These are phyloP conservation scores for Melopsittacus undulatus DNA, from an alignment of 2,797 vertebrate species.

Conservation along the genomic window DNA sequence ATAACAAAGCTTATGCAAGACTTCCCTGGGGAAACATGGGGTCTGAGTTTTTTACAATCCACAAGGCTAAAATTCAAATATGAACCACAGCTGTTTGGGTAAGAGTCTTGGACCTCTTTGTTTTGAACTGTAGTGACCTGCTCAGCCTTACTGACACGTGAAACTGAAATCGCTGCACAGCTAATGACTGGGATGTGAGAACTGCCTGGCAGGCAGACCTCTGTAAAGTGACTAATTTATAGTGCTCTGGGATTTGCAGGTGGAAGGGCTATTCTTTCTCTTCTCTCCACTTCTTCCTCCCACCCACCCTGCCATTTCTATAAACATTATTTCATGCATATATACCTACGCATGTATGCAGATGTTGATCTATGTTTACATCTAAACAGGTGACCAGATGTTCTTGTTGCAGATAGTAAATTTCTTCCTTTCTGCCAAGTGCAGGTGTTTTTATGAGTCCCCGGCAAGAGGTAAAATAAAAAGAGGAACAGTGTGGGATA, in stretches of 20 bases:
- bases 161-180: neutral
- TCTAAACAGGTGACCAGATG: neutral
- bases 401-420: neutral
- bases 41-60: slow-evolving; percentile 66
- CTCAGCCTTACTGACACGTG: slow-evolving; percentile 19
- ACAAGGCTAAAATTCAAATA: slow-evolving; percentile 68
- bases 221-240: neutral
- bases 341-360: neutral
- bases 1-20: slow-evolving; percentile 74
- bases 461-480: neutral
- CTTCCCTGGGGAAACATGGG: slow-evolving; percentile 68
- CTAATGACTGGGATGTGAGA: neutral
- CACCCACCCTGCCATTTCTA: fast-evolving
- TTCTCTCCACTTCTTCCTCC: neutral
- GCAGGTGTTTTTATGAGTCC: neutral
- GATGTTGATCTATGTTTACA: neutral
- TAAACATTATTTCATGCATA: neutral
- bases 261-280: neutral
- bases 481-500: neutral
- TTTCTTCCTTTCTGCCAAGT: neutral
- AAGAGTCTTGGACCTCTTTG: slow-evolving; percentile 46
- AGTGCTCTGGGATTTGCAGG: slow-evolving; percentile 3
- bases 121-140: slow-evolving; percentile 59
- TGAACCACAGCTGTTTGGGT: slow-evolving; percentile 74
- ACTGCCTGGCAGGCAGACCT: neutral